Evolutionary conservation across 2,797 vertebrate genomes (phyloP).

Genomic region (Gobionotothen gibberifrons): DNA sequence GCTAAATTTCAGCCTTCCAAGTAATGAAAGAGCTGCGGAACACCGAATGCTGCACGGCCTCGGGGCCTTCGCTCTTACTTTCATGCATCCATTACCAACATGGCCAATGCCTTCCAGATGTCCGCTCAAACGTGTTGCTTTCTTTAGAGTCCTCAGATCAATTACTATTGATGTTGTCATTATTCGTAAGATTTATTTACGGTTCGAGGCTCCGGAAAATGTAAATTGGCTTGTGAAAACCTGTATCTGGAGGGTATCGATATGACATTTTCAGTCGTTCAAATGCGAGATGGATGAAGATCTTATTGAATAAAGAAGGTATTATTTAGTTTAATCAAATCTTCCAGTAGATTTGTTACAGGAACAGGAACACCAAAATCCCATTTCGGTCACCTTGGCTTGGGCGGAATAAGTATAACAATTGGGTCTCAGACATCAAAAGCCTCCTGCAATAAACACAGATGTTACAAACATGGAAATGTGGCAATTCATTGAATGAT

Average conservation of each 20-base stretch:
- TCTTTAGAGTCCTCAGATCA: slow-evolving; percentile 46
- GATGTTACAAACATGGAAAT: slow-evolving; percentile 45
- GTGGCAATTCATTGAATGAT: slow-evolving; percentile 39
- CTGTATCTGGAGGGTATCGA: neutral
- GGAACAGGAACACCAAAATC: neutral
- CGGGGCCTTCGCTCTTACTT: slow-evolving; percentile 57
- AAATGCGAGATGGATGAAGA: slow-evolving; percentile 22
- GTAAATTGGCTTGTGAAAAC: slow-evolving; percentile 15
- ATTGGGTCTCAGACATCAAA: slow-evolving; percentile 49
- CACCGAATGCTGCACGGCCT: slow-evolving; percentile 41
- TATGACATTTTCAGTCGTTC: neutral
- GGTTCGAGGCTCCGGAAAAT: slow-evolving; percentile 10
- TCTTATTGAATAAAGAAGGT: slow-evolving; percentile 9
- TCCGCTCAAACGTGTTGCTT: slow-evolving; percentile 35
- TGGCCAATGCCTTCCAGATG: slow-evolving; percentile 70
- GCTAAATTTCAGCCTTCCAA: slow-evolving; percentile 67
- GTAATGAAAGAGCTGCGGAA: slow-evolving; percentile 66
- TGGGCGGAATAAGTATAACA: slow-evolving; percentile 29
- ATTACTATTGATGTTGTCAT: slow-evolving; percentile 59
- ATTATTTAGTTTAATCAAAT: slow-evolving; percentile 30
- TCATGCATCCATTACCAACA: slow-evolving; percentile 64
- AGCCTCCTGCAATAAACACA: slow-evolving; percentile 42
- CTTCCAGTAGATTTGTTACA: slow-evolving; percentile 14
- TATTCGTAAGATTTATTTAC: slow-evolving; percentile 47
- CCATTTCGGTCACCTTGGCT: slow-evolving; percentile 21